Evolutionary conservation across 2,888 invertebrate genomes (phyloP), one percentile per base, ranked within the genome.

Genomic region (Cosmia trapezina): DNA sequence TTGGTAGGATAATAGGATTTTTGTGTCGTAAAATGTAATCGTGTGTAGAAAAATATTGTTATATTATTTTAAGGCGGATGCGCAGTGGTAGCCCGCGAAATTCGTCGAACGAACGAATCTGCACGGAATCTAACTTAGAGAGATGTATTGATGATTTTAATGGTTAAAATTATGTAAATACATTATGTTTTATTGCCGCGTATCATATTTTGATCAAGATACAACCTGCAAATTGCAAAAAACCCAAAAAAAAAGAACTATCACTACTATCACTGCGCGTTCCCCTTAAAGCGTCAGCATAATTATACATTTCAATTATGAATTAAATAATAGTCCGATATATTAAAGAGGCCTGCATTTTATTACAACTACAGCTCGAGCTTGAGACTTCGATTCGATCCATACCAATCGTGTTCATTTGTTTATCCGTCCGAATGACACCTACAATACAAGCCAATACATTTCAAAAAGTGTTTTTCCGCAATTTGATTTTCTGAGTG

Each of bases 1-100:
- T 51, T 54, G n/a, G n/a, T 28, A 2, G 67, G 80, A n/a, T n/a
- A n/a, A n/a, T 81, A 79, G 80, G 14, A 70, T 49, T 66, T 22
- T 7, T 17, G 17, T 37, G 7, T 14, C 53, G n/a, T n/a, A n/a
- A 64, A 28, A 28, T 70, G 60, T 53, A 33, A 4, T 12, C 11
- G 3, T 28, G 37, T 11, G 11, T 14, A 37, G 11, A 59, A 41
- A 66, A 59, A n/a, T 8, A 11, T 4, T 19, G 6, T 19, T 19
- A 1, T 2, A 28, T 9, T 19, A 28, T 45, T n/a, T 14, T 12
- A 37, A 14, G 4, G 33, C 33, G 33, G n/a, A n/a, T n/a, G n/a
- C n/a, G n/a, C n/a, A n/a, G n/a, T n/a, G n/a, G n/a, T n/a, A n/a
- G n/a, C n/a, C n/a, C n/a, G n/a, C n/a, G n/a, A n/a, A n/a, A n/a